These are phyloP conservation scores for Orussus abietinus DNA, from an alignment of 1,140 invertebrate species.

Conservation along the genomic window DNA sequence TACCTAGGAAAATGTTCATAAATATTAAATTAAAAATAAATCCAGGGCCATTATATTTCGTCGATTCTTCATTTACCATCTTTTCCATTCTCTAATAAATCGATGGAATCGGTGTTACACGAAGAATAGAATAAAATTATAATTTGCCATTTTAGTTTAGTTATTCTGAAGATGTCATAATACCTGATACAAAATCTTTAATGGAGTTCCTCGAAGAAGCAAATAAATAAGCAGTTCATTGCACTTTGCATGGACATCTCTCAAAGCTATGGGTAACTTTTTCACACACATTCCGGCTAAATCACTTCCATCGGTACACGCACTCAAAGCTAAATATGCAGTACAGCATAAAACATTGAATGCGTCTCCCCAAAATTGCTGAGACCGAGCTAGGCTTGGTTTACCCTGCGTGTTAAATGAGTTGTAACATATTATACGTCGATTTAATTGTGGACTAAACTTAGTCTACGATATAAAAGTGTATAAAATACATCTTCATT, in stretches of 20 bases:
- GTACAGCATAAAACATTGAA: slow-evolving; percentile 70
- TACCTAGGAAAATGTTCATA: no score
- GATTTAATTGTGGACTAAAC: not conserved
- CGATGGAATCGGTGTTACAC: no score
- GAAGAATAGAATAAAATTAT: no score
- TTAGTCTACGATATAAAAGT: no score
- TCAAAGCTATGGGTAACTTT: slow-evolving; percentile 60
- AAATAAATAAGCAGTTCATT: slow-evolving; percentile 68
- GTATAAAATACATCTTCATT: no score
- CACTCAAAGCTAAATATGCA: slow-evolving; percentile 62
- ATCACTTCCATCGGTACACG: slow-evolving; percentile 62
- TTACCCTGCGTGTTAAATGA: slow-evolving; percentile 52
- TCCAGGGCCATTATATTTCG: no score
- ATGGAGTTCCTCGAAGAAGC: slow-evolving; percentile 64
- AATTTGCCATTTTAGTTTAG: no score
- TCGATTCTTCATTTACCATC: no score
- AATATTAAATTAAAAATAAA: no score
- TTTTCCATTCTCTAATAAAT: no score
- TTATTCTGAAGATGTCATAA: no score
- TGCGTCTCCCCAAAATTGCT: slow-evolving; percentile 66
- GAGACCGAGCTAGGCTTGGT: slow-evolving; percentile 59
- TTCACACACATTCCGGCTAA: slow-evolving; percentile 57
- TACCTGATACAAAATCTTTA: slow-evolving; percentile 72
- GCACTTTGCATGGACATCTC: slow-evolving; percentile 76
- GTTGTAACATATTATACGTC: slow-evolving; percentile 12